phyloP scores from a whole-genome alignment of 2,888 invertebrate genomes.

The Ametastegia equiseti region DNA sequence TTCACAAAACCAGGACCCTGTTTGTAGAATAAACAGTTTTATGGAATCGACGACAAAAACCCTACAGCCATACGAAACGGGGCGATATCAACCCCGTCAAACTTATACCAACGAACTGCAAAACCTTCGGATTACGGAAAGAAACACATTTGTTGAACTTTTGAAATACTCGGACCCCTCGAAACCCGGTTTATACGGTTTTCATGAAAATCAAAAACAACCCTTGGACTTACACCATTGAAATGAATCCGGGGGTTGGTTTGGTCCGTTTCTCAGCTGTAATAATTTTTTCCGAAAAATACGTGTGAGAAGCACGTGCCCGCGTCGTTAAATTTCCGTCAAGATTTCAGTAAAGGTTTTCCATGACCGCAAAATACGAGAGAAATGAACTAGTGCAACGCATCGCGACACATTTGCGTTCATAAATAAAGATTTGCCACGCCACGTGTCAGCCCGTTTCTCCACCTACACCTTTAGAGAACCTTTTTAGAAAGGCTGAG shows the following conservation, averaged over 20 bases:
- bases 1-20: constrained; percentile 1
- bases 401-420: constrained; percentile 55
- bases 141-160: too few relatives aligned
- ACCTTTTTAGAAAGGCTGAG: constrained; percentile 64
- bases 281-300: too few relatives aligned
- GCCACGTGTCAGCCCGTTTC: constrained; percentile 49
- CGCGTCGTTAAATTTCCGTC: not conserved
- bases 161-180: too few relatives aligned
- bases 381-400: constrained; percentile 37
- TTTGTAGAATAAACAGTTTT: constrained; percentile 48
- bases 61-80: not conserved
- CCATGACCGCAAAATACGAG: not conserved
- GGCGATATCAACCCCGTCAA: too few relatives aligned
- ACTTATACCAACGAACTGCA: not conserved
- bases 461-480: constrained; percentile 50
- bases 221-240: too few relatives aligned
- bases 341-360: constrained; percentile 1
- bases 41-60: constrained; percentile 16
- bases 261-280: too few relatives aligned
- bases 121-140: not conserved
- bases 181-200: too few relatives aligned
- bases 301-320: too few relatives aligned
- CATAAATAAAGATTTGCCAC: constrained; percentile 67
- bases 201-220: too few relatives aligned
- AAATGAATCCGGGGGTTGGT: too few relatives aligned